phyloP scores from a whole-genome alignment of 1,140 invertebrate genomes.

The Chelonus insularis region DNA sequence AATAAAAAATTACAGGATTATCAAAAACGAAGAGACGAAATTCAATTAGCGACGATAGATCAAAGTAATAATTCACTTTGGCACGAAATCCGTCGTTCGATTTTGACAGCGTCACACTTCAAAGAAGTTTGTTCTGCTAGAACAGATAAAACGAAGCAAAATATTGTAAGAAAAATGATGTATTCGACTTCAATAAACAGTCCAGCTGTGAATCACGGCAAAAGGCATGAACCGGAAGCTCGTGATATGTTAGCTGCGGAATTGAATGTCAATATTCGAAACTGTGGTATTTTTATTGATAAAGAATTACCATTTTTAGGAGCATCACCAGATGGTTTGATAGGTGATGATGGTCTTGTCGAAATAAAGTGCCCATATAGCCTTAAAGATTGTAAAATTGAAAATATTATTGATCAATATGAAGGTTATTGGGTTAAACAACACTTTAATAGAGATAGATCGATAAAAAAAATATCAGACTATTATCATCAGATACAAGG shows the following conservation, averaged over 20 bases:
- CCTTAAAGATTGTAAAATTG: neutral
- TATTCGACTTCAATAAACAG: conserved; percentile 32
- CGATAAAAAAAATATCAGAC: neutral
- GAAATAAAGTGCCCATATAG: conserved; percentile 47
- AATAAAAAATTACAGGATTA: neutral
- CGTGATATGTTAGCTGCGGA: conserved; percentile 35
- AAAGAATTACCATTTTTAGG: conserved; percentile 39
- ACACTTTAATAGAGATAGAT: neutral
- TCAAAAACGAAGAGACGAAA: neutral
- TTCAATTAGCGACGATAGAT: neutral
- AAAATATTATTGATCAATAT: neutral
- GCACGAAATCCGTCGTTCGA: conserved; percentile 36
- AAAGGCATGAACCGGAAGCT: neutral
- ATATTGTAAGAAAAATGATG: conserved; percentile 34
- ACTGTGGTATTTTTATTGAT: conserved; percentile 50
- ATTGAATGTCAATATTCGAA: conserved; percentile 32
- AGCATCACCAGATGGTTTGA: conserved; percentile 53
- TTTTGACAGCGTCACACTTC: conserved; percentile 48
- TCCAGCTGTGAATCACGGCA: conserved; percentile 35
- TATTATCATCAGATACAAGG: conserved; percentile 45
- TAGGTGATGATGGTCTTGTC: conserved; percentile 37
- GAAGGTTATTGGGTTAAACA: neutral
- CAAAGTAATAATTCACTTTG: conserved; percentile 21
- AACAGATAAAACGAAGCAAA: conserved; percentile 27
- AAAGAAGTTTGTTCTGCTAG: conserved; percentile 38